These are phyloP conservation scores for Sialia sialis DNA, from an alignment of 2,113 vertebrate genomes.

Conservation along the genomic window DNA sequence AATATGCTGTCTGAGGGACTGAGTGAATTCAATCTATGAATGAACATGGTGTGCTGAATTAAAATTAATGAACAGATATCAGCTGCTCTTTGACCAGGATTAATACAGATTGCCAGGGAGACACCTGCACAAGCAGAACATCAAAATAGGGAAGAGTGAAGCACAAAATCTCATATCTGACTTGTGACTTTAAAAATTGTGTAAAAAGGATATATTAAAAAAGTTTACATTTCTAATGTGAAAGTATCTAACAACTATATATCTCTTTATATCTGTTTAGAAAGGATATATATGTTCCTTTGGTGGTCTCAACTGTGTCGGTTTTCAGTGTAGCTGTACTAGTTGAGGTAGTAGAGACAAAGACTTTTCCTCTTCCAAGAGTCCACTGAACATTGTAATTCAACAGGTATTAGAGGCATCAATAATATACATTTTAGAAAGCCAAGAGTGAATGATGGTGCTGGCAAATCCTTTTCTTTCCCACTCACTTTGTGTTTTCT, in stretches of 20 bases:
- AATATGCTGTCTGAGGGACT: not conserved
- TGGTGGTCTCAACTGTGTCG: not conserved
- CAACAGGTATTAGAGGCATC: not conserved
- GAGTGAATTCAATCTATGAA: not conserved
- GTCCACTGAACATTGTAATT: not conserved
- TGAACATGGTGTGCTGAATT: conserved; percentile 4
- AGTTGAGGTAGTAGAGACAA: not conserved
- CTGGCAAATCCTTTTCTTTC: not conserved
- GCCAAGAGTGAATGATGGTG: not conserved
- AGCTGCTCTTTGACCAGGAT: not conserved
- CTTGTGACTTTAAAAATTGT: not conserved
- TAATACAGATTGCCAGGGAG: not conserved
- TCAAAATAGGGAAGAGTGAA: not conserved
- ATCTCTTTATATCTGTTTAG: not conserved
- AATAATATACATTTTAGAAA: not conserved
- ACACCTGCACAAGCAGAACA: not conserved
- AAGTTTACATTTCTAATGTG: not conserved
- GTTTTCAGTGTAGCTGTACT: not conserved
- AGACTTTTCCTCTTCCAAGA: not conserved
- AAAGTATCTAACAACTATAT: not conserved
- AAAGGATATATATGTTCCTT: not conserved
- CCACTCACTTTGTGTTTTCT: not conserved
- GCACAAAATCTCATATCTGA: not conserved
- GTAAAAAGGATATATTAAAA: not conserved
- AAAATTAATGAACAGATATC: not conserved